Conservation (phyloP, 2,888 invertebrate species). For the Cepaea hortensis region DNA sequence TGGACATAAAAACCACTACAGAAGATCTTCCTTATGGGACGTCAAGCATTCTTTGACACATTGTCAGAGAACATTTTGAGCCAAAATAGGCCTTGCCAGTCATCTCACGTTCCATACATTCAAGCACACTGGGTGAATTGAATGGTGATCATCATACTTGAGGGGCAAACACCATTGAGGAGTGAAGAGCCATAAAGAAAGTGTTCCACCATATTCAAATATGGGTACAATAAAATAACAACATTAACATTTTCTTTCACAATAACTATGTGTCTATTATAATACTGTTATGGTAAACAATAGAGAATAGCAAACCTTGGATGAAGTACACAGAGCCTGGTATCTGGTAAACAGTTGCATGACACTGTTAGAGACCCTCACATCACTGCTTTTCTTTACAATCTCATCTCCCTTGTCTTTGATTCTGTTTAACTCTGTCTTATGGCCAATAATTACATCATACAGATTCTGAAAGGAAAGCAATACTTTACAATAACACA, state of each 20-base stretch:
- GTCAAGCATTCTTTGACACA: too few species aligned
- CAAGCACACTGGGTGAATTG: too few species aligned
- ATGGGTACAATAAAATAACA: background rate
- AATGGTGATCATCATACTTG: too few species aligned
- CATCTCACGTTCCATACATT: too few species aligned
- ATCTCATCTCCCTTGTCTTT: constrained; percentile 93
- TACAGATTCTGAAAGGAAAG: constrained; percentile 62
- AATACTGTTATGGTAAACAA: background rate
- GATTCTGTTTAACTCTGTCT: constrained; percentile 87
- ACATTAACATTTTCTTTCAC: background rate
- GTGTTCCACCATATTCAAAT: background rate
- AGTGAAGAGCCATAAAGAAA: too few species aligned
- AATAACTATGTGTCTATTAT: background rate
- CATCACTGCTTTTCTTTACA: constrained; percentile 93
- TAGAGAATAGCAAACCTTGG: constrained; percentile 82
- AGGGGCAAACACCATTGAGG: too few species aligned
- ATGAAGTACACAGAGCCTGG: constrained; percentile 89
- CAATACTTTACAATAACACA: too few species aligned
- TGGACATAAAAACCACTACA: too few species aligned
- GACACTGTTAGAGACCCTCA: constrained; percentile 92
- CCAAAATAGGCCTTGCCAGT: too few species aligned
- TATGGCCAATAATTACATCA: constrained; percentile 69
- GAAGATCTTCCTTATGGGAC: too few species aligned
- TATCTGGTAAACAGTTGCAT: constrained; percentile 95
- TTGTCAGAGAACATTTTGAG: too few species aligned